phyloP scores from a whole-genome alignment of 2,797 vertebrate genomes.

The Acanthopagrus latus region DNA sequence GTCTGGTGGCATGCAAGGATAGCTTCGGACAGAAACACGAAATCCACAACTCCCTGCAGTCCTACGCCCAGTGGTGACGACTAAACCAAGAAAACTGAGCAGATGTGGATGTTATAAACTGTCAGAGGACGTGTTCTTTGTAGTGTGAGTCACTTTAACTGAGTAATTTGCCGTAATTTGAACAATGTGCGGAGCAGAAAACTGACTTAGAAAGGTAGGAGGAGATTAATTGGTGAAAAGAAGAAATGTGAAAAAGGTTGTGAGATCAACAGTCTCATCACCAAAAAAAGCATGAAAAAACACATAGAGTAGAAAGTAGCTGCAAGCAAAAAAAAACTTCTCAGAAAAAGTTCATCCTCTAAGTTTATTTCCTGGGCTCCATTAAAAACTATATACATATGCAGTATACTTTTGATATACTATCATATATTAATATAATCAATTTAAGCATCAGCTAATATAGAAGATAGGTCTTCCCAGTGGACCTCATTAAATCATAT shows the following conservation, averaged over 20 bases:
- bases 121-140: no score
- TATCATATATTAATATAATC: background rate
- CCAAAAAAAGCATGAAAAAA: background rate
- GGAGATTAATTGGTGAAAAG: background rate
- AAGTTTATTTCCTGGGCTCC: background rate
- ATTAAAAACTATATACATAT: background rate
- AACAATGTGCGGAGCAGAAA: background rate
- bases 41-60: no score
- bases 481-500: constrained; percentile 26
- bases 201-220: background rate
- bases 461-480: constrained; percentile 14
- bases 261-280: background rate
- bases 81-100: background rate
- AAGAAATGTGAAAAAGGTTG: background rate
- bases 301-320: background rate
- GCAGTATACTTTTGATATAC: background rate
- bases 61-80: no score
- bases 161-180: background rate
- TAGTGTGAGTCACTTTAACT: no score
- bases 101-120: background rate
- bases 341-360: background rate
- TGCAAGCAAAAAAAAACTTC: background rate
- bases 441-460: background rate
- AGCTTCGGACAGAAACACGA: no score
- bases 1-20: no score